Evolutionary conservation across 2,797 vertebrate species (phyloP), one percentile per base, ranked within the genome.

Genomic region (Darevskia mixta): DNA sequence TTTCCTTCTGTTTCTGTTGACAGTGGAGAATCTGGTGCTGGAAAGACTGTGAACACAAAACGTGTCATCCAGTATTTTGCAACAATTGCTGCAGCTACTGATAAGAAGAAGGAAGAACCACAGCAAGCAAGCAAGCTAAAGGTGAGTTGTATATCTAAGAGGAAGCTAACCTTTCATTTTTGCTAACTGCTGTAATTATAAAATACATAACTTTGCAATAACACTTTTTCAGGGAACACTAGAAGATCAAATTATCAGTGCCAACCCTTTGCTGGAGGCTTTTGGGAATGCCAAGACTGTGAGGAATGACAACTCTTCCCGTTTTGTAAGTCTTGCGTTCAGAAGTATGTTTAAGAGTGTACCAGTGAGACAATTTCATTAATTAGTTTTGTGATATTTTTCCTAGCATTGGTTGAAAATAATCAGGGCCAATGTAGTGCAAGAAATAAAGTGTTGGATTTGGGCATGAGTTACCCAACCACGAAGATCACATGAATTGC

Each of bases 31-130:
- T 98, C 98, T 0, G 98, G 98, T 91, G 98, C 98, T 4, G 98
- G 98, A 88, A 98, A 99, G 97, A 99, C 98, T 94, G 98, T 99
- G 88, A 99, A 99, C 96, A 98, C 98, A 0, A 99, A 99, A 86
- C 98, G 98, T 97, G 98, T 98, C 96, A 99, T 99, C 96, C 98
- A 99, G 96, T 99, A 98, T 95, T 99, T 99, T 97, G 98, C 98
- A 90, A 98, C 98, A 97, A 98, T 98, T 95, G 98, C 98, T 92
- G 97, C 97, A 0, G 92, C 97, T 87, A 96, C 96, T 0, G 97
- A 97, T 0, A 98, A 98, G 64, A 98, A 98, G 92, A 98, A 97
- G 25, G 96, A 97, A 0, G 93, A 93, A 84, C 71, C 83, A 32
- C 61, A 91, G 0, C 80, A 91, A 13, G 3, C 95, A 32, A 93